Percentiles rank a stretch among this genome's conserved stretches.
Conservation (phyloP, 2,797 vertebrate genomes). For the Lates japonicus region DNA sequence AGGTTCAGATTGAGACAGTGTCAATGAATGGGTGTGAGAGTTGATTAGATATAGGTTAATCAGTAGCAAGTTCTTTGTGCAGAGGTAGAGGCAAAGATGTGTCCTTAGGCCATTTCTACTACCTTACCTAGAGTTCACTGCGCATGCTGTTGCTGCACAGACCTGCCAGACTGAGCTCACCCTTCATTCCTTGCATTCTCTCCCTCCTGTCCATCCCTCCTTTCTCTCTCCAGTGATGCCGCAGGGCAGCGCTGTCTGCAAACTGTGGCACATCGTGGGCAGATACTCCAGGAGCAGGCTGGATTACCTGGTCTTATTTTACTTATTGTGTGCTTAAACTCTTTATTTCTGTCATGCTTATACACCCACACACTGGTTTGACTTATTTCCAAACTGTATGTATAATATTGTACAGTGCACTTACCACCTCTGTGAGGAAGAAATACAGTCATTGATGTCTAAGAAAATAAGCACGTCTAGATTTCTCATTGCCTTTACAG, state of each 20-base stretch:
- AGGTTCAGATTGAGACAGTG: constrained; percentile 5
- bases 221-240: constrained; percentile 68
- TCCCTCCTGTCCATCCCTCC: constrained; percentile 75
- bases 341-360: constrained; percentile 6
- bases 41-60: constrained; percentile 65
- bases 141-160: constrained; percentile 82
- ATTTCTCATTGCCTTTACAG: background rate
- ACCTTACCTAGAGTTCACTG: constrained; percentile 82
- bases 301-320: constrained; percentile 31
- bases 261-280: constrained; percentile 56
- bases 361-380: background rate
- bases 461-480: background rate
- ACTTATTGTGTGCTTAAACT: constrained; percentile 11
- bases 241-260: constrained; percentile 66
- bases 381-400: constrained; percentile 4
- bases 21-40: constrained; percentile 26
- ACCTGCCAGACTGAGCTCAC: constrained; percentile 84
- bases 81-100: constrained; percentile 61
- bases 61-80: constrained; percentile 70
- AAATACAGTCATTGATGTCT: background rate
- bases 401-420: background rate
- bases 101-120: constrained; percentile 78
- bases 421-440: background rate
- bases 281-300: constrained; percentile 34
- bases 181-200: constrained; percentile 86